Evolutionary conservation across 2,113 vertebrate species (phyloP).

Genomic region (Uropsilus gracilis): DNA sequence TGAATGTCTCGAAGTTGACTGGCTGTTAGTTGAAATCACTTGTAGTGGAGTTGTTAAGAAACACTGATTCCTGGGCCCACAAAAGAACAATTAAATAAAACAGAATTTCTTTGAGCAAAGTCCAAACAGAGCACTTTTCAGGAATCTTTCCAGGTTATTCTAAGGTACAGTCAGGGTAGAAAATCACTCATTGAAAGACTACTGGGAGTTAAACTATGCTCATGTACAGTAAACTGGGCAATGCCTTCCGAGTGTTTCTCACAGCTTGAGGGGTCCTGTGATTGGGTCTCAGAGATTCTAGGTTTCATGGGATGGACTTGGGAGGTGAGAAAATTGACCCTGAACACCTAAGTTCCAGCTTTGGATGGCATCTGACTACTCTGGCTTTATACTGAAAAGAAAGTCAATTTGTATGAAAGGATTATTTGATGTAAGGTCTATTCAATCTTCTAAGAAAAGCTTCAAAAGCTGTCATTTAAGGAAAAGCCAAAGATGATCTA

Average conservation of each 20-base stretch:
- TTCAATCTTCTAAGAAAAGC: neutral
- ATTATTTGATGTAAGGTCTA: too few species aligned
- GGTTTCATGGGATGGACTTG: neutral
- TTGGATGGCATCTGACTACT: too few species aligned
- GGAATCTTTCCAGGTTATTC: neutral
- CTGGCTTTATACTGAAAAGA: too few species aligned
- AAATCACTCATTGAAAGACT: neutral
- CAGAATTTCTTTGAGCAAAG: neutral
- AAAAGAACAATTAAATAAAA: neutral
- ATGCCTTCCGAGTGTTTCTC: neutral
- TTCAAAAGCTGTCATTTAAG: neutral
- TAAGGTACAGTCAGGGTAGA: neutral
- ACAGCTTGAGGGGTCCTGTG: neutral
- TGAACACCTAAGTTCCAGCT: neutral
- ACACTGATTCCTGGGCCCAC: neutral
- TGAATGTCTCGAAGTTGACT: neutral
- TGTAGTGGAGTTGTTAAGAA: neutral
- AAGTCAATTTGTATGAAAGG: too few species aligned
- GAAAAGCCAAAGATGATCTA: neutral
- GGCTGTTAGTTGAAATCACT: neutral
- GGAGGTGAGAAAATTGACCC: neutral
- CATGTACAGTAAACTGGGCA: neutral
- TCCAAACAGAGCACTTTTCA: neutral
- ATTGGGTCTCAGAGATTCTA: neutral
- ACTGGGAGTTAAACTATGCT: neutral